Percentiles rank a stretch among this genome's conserved stretches.
phyloP scores from a whole-genome alignment of 2,888 invertebrate genomes.

The Chymomyza fuscimana region DNA sequence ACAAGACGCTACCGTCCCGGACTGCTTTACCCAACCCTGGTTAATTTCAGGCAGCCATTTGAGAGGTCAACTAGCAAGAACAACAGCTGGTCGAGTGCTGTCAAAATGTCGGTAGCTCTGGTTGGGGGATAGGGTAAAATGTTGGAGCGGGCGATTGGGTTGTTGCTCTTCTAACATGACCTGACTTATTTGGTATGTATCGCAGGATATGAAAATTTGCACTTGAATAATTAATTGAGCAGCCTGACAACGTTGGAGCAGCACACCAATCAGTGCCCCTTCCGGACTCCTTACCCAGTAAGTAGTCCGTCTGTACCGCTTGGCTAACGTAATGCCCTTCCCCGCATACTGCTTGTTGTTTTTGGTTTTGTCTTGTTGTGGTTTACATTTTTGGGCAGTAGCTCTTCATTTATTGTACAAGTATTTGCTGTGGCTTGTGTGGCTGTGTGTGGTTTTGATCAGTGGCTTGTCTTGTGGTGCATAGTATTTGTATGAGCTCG shows the following conservation, averaged over 20 bases:
- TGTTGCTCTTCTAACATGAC: conserved; percentile 18
- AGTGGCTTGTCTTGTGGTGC: conserved; percentile 50
- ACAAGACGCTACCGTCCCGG: conserved; percentile 35
- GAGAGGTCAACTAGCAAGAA: neutral
- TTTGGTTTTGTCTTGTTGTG: conserved; percentile 58
- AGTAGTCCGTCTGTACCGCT: neutral
- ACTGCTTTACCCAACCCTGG: neutral
- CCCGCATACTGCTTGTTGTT: conserved; percentile 19
- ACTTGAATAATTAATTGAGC: conserved; percentile 76
- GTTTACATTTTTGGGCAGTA: conserved; percentile 45
- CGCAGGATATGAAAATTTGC: conserved; percentile 75
- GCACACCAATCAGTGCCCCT: neutral
- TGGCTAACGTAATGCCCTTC: no score
- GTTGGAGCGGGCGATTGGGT: conserved; percentile 55
- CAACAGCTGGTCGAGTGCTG: conserved; percentile 28
- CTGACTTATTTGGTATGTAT: conserved; percentile 68
- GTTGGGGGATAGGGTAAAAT: conserved; percentile 33
- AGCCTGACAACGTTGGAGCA: conserved; percentile 6
- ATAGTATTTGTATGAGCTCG: conserved; percentile 13
- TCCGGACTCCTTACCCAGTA: neutral
- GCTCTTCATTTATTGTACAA: conserved; percentile 28
- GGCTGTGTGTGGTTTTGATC: conserved; percentile 23
- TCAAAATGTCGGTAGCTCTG: neutral
- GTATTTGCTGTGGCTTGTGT: neutral
- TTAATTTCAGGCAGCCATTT: neutral